Base-by-base conservation (phyloP, 1,140 invertebrate species). In the Bathynomus jamesi region DNA sequence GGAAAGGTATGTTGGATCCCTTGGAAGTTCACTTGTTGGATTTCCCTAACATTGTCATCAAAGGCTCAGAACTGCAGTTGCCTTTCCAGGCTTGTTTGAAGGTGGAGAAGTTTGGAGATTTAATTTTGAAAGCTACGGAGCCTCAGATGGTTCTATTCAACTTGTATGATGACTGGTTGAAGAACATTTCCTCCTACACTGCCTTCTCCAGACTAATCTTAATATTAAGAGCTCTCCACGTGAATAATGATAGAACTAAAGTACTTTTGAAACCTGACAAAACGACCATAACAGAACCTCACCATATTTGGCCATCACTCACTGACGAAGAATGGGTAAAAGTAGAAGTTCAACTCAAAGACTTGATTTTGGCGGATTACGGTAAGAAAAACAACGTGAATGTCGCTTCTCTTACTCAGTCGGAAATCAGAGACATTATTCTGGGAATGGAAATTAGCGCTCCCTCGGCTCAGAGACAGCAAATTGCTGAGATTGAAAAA, bases 381-480 rank as follows among this genome's bases (percentile, higher is more conserved):
- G 97, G 97, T 79, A 99, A 99, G 84, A 99, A 99, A 85, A 99
- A 99, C 84, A 99, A 99, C 80, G 98, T 99, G 0, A 99, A 99
- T 82, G 96, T 99, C 0, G 96, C 95, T 0, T 99, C 96, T 0
- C 84, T 99, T 11, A 99, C 97, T 0, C 97, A 99, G 81, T 98
- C 96, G 0, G 97, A 99, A 85, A 99, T 99, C 79, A 89, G 97
- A 72, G 98, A 99, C 82, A 99, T 99, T 72, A 99, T 99, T 79
- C 86, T 99, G 28, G 98, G 98, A 80, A 99, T 99, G 96, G 98
- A 99, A 84, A 99, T 99, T 73, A 97, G 94, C 32, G 97, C 98
- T 0, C 98, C 98, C 0, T 98, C 95, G 0, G 95, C 96, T 0
- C 96, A 99, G 81, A 85, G 98, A 64, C 97, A 99, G 82, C 97